phyloP scores from a whole-genome alignment of 2,113 vertebrate genomes.

The Vidua chalybeata region DNA sequence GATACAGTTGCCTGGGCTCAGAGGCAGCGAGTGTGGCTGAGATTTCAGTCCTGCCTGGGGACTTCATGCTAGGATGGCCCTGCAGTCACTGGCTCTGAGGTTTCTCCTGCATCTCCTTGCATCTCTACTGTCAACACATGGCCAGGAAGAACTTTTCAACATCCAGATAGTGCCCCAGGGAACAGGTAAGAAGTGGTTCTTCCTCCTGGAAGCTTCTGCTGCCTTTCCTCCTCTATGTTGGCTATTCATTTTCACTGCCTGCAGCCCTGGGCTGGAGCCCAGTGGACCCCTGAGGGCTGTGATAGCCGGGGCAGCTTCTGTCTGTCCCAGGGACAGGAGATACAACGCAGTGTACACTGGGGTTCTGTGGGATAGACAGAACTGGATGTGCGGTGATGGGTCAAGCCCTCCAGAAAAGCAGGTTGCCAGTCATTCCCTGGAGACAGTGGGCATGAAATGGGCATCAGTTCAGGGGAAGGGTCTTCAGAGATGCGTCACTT shows the following conservation, averaged over 20 bases:
- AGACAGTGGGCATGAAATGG: background rate
- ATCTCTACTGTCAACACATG: background rate
- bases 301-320: background rate
- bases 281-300: accelerated
- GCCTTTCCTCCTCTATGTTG: background rate
- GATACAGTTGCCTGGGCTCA: background rate
- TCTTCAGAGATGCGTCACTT: background rate
- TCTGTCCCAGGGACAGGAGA: background rate
- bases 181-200: background rate
- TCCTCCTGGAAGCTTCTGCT: background rate
- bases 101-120: background rate
- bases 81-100: background rate
- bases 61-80: background rate
- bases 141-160: background rate
- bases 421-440: accelerated
- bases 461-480: background rate
- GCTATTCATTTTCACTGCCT: background rate
- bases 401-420: background rate
- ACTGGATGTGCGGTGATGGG: accelerated
- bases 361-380: accelerated
- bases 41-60: background rate
- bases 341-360: accelerated
- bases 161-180: background rate
- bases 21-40: background rate
- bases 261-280: background rate